Evolutionary conservation across 2,797 vertebrate species (phyloP), one percentile per base, ranked within the genome.

Genomic region (Tadarida brasiliensis): DNA sequence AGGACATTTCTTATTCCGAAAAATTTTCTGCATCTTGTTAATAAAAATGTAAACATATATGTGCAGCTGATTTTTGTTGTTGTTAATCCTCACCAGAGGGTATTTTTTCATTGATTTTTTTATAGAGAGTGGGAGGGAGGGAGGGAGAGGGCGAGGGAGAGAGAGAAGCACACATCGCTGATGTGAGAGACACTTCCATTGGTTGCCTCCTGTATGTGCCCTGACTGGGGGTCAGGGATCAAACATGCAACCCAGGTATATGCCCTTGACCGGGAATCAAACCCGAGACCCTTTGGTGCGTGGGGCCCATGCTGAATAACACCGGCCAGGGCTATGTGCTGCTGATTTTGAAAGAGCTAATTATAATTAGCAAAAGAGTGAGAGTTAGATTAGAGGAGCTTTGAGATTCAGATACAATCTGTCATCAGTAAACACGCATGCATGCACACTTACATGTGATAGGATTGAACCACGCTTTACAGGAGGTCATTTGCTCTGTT

Each of bases 261-360:
- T 44, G 39, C 39, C 39, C 39, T 44, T 44, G 39, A 44, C 39
- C 7, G 39, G 39, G 39, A 44, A 44, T 44, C 5, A 7, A 44
- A 44, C 39, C 39, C 7, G 39, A 44, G 39, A 44, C 39, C 39
- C 39, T 5, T 44, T 44, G 39, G 39, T 44, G 7, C 39, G 39
- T 44, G 39, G 39, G 39, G 39, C 39, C 39, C 39, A 44, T 44
- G 39, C 39, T 44, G 39, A 44, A 44, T 7, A 44, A 4, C 39
- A 44, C 39, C 39, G 7, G 39, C 39, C 39, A 44, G 39, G 39
- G 39, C 39, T 1, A 14, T 76, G 47, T 77, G 10, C 61, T 59
- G 44, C 44, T 92, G 82, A 81, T 85, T 95, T 94, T 84, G 63
- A 87, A 95, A 78, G 71, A 87, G 22, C 28, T 67, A 11, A 54